A percentile compares a stretch with the other conserved stretches of the same genome.
phyloP scores from a whole-genome alignment of 2,797 vertebrate species.

The Mycteria americana region DNA sequence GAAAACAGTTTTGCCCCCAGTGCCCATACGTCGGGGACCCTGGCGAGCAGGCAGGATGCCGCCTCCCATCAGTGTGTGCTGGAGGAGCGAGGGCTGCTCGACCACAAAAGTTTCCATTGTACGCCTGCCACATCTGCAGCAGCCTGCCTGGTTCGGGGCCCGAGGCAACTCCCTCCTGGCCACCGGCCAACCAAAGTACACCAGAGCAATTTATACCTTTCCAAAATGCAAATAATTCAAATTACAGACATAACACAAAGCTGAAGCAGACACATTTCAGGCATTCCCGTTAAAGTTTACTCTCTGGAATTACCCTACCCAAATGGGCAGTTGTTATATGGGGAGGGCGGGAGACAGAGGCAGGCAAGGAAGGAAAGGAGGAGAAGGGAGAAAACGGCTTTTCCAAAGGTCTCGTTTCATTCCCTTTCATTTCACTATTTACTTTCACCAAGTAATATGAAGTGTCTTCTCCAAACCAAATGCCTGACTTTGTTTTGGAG shows the following conservation, averaged over 20 bases:
- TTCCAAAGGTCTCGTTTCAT: conserved; percentile 44
- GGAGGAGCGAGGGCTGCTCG: conserved; percentile 79
- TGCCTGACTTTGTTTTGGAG: neutral
- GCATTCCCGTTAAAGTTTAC: conserved; percentile 68
- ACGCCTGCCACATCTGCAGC: conserved; percentile 81
- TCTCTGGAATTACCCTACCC: conserved; percentile 55
- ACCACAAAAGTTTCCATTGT: conserved; percentile 87
- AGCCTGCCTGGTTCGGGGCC: conserved; percentile 77
- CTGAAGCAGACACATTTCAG: conserved; percentile 75
- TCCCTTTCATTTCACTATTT: conserved; percentile 38
- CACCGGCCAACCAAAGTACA: conserved; percentile 65
- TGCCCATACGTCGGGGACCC: conserved; percentile 31
- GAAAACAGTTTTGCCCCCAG: conserved; percentile 42
- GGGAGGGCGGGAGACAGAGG: neutral
- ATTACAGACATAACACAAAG: conserved; percentile 73
- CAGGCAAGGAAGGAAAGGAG: conserved; percentile 20
- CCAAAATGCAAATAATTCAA: conserved; percentile 78
- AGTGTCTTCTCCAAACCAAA: conserved; percentile 33
- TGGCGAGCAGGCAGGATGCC: conserved; percentile 75
- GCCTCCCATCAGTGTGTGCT: conserved; percentile 69
- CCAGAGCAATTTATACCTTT: conserved; percentile 76
- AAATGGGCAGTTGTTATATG: conserved; percentile 28
- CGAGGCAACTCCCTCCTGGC: conserved; percentile 74
- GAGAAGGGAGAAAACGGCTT: conserved; percentile 17
- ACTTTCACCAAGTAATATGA: conserved; percentile 29